phyloP scores from a whole-genome alignment of 2,113 vertebrate genomes.

The Cyphomyrus plagiostoma region DNA sequence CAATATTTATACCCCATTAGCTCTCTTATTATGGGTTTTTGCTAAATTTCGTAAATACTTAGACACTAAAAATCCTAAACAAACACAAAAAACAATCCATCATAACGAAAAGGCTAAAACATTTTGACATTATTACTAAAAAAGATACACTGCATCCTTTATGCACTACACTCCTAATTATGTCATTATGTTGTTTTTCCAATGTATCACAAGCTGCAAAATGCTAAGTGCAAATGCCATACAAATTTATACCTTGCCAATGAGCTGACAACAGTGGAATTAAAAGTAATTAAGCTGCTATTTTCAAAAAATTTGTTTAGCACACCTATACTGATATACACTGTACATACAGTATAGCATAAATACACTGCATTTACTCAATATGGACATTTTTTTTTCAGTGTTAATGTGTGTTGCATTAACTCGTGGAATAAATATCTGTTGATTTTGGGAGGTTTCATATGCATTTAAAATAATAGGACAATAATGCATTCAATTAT shows the following conservation, averaged over 20 bases:
- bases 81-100: not conserved
- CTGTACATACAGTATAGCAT: not conserved
- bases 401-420: not conserved
- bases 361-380: not conserved
- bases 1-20: not conserved
- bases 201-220: not conserved
- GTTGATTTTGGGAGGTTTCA: not conserved
- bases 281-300: not conserved
- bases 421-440: not conserved
- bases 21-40: not conserved
- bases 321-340: not conserved
- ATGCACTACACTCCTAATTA: not conserved
- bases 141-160: not conserved
- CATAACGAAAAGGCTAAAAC: not conserved
- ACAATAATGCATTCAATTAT: not conserved
- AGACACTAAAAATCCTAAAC: not conserved
- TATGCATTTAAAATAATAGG: not conserved
- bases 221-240: not conserved
- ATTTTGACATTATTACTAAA: not conserved
- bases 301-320: not conserved
- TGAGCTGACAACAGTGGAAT: not conserved
- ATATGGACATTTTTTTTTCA: not conserved
- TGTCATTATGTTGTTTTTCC: not conserved
- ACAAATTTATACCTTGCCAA: not conserved
- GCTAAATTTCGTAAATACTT: not conserved